Evolutionary conservation across 2,888 invertebrate species (phyloP).

Genomic region (Meliscaeva auricollis): DNA sequence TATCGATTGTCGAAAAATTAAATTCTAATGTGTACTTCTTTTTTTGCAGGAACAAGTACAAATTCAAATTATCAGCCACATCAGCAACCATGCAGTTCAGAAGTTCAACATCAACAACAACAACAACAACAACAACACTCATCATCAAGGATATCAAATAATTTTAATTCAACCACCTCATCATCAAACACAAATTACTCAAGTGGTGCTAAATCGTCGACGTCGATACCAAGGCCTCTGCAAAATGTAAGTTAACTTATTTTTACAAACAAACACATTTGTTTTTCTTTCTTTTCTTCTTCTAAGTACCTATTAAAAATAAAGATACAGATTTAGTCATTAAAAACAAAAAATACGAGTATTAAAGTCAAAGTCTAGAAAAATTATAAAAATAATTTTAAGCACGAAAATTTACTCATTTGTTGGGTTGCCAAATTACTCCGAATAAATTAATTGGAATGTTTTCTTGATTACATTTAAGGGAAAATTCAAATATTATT

Average conservation of each 20-base stretch:
- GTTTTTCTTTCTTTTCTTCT: neutral
- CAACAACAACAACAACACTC: constrained; percentile 78
- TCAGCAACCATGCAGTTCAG: constrained; percentile 79
- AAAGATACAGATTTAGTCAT: neutral
- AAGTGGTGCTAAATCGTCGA: constrained; percentile 80
- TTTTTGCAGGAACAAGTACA: constrained; percentile 79
- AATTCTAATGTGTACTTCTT: constrained; percentile 9
- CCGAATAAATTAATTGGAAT: neutral
- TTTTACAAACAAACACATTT: too few relatives aligned
- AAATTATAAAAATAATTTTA: constrained; percentile 1
- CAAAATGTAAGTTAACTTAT: constrained; percentile 83
- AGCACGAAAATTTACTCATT: neutral
- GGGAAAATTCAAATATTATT: neutral
- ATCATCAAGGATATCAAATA: constrained; percentile 80
- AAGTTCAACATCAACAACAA: constrained; percentile 77
- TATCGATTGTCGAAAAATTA: too few relatives aligned
- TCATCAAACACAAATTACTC: constrained; percentile 79
- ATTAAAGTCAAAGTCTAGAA: constrained; percentile 2
- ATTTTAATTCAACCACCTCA: constrained; percentile 78
- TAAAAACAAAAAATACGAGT: neutral
- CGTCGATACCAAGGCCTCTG: constrained; percentile 81
- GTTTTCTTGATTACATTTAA: neutral
- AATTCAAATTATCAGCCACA: constrained; percentile 81
- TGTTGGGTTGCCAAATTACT: neutral
- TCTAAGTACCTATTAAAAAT: neutral